A percentile compares a stretch with the other conserved stretches of the same genome.
These are phyloP conservation scores for Speoplatyrhinus poulsoni DNA, from an alignment of 2,113 vertebrate genomes.

Conservation along the genomic window DNA sequence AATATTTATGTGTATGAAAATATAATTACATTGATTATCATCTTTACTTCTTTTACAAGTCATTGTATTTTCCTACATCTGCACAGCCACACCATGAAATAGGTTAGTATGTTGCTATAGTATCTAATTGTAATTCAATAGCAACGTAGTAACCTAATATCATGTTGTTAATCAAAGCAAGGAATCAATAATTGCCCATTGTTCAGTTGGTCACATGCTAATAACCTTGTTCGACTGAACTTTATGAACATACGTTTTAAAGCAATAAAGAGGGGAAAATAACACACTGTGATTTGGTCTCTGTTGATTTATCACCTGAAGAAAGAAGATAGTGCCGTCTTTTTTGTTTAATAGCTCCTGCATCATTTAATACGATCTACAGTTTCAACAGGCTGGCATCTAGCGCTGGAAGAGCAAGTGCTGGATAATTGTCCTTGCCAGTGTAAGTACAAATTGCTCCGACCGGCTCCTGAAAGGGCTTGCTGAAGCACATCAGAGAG, in stretches of 20 bases:
- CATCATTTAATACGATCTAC: constrained; percentile 73
- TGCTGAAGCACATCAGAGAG: constrained; percentile 61
- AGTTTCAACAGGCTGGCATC: constrained; percentile 72
- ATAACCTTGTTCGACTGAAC: background rate
- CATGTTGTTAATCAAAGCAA: no score
- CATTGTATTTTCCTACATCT: no score
- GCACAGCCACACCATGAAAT: no score
- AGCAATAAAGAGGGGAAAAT: constrained; percentile 6
- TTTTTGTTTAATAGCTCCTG: constrained; percentile 77
- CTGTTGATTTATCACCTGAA: constrained; percentile 57
- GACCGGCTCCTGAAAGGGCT: constrained; percentile 57
- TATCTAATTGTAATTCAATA: no score
- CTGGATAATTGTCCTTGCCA: constrained; percentile 70
- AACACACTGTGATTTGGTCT: constrained; percentile 18
- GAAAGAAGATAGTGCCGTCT: constrained; percentile 59
- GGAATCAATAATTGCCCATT: no score
- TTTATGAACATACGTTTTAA: constrained; percentile 2
- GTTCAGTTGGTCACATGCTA: background rate
- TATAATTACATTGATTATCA: no score
- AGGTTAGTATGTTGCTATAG: no score
- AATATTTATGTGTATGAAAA: no score
- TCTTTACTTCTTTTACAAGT: no score
- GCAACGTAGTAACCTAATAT: no score
- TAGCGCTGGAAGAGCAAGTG: constrained; percentile 55
- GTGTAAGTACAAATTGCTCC: constrained; percentile 79